These are phyloP conservation scores for human (Homo sapiens) DNA, from an alignment of 2,113 vertebrate species.

Conservation along the genomic window DNA sequence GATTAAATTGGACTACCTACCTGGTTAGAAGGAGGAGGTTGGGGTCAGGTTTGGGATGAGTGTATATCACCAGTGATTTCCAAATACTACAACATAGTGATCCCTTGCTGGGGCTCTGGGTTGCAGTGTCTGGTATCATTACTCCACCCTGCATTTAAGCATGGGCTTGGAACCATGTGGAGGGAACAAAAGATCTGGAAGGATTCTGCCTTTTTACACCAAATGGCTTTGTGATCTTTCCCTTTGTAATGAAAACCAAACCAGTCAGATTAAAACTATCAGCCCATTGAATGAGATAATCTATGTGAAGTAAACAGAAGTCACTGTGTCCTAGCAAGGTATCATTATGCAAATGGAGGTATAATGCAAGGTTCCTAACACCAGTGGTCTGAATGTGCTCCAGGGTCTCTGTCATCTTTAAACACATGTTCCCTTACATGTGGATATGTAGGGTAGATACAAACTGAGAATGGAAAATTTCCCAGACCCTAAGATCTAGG, in stretches of 20 bases:
- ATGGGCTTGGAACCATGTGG: background rate
- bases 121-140: background rate
- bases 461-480: background rate
- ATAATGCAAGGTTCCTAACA: slow-evolving; percentile 31
- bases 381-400: slow-evolving; percentile 17
- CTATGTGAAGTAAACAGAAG: slow-evolving; percentile 63
- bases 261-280: slow-evolving; percentile 48
- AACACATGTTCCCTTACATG: background rate
- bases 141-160: background rate
- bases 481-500: slow-evolving; percentile 12
- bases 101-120: background rate
- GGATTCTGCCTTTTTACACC: background rate
- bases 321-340: slow-evolving; percentile 30
- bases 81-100: background rate
- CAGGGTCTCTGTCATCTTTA: slow-evolving; percentile 35
- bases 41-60: background rate
- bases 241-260: slow-evolving; percentile 43
- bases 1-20: background rate
- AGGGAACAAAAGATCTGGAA: background rate
- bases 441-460: background rate
- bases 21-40: background rate
- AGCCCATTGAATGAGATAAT: slow-evolving; percentile 30
- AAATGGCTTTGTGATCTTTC: background rate
- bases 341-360: slow-evolving; percentile 64
- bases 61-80: background rate